A percentile compares a stretch with the other conserved stretches of the same genome.
Evolutionary conservation across 1,140 invertebrate genomes (phyloP).

Genomic region (Micrasema longulum): DNA sequence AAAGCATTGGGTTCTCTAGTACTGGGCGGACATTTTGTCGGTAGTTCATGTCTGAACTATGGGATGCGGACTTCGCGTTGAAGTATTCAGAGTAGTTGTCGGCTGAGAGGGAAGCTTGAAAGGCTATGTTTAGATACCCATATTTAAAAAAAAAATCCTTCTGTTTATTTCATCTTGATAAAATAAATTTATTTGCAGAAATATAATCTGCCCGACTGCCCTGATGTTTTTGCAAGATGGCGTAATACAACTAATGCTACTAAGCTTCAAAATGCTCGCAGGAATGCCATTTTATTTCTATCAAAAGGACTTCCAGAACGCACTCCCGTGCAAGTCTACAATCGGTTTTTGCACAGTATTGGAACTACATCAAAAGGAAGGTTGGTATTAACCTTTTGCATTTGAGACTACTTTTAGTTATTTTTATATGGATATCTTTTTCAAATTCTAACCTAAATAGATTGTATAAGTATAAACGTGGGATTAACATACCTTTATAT

Average conservation of each 20-base stretch:
- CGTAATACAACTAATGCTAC: conserved; percentile 3
- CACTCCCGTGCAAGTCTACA: conserved; percentile 44
- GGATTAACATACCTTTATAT: too few species aligned
- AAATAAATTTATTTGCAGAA: conserved; percentile 25
- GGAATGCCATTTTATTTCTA: conserved; percentile 35
- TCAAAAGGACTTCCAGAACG: conserved; percentile 35
- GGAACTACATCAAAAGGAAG: conserved; percentile 45
- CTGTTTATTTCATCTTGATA: background rate
- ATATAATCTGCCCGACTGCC: conserved; percentile 44
- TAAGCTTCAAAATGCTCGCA: conserved; percentile 7
- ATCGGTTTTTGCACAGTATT: conserved; percentile 41
- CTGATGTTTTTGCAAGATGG: conserved; percentile 38
- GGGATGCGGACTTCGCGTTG: background rate
- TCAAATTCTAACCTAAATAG: too few species aligned
- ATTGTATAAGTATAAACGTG: too few species aligned
- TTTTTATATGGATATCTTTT: too few species aligned
- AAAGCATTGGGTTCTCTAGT: background rate
- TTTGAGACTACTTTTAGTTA: too few species aligned
- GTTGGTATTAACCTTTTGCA: too few species aligned
- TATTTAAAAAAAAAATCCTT: background rate
- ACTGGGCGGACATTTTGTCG: background rate
- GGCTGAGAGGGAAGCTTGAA: background rate
- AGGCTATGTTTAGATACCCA: background rate
- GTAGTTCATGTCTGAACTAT: background rate
- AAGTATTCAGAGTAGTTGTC: background rate